Evolutionary conservation across 2,113 vertebrate species (phyloP), one percentile per base, ranked within the genome.

Genomic region (Podarcis cretensis): DNA sequence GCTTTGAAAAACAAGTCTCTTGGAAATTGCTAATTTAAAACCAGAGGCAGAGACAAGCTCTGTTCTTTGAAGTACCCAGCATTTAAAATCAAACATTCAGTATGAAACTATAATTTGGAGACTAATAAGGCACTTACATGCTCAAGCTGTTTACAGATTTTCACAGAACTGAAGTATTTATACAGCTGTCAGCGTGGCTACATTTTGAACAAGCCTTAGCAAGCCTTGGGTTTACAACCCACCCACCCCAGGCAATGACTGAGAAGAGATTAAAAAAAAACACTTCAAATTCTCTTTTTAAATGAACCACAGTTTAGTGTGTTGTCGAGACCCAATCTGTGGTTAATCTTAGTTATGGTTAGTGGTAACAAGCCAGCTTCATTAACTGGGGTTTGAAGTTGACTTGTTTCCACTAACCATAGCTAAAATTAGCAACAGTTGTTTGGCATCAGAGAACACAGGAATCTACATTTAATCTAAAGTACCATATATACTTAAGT

Each of bases 1-100:
- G 3, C 57, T 63, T 90, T 92, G 23, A 20, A 80, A 89, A 91
- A 89, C 7, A 63, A 21, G 23, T 27, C 48, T 76, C 30, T 81
- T 66, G 21, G 73, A 79, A 75, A 30, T n/a, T 35, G 5, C 27
- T 37, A 75, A 68, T 81, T 54, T 57, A 27, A 59, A 43, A 78
- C 14, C 40, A 12, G 16, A 48, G 37, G n/a, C 4, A 66, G 37
- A 63, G 63, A 12, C 6, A 48, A 9, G 25, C 57, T 89, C 32
- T 74, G 37, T 65, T 71, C 32, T 59, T 13, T 74, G 35, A 32
- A 63, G 48, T 32, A 81, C 30, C 27, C 32, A 37, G 7, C 13
- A 63, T 57, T 74, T 63, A 87, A 73, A 63, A 81, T 59, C 35
- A 48, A 20, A 0, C 59, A 7, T 69, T 68, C 30, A 78, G 5